phyloP scores from a whole-genome alignment of 2,888 invertebrate genomes.

The Dryobota labecula region DNA sequence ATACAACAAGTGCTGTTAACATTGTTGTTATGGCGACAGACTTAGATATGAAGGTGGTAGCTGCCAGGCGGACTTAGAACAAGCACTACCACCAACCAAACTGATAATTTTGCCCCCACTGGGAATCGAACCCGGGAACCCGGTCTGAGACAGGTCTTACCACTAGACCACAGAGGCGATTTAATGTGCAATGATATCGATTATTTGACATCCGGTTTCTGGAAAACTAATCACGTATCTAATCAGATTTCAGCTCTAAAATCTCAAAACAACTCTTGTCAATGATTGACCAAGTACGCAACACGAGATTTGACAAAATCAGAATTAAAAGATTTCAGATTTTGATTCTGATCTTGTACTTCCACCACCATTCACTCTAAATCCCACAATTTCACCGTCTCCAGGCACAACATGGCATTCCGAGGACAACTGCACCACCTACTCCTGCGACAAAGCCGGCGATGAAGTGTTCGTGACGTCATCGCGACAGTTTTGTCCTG shows the following conservation, averaged over 20 bases:
- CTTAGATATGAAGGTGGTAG: no score
- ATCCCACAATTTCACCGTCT: not conserved
- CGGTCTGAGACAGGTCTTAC: no score
- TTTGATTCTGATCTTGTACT: no score
- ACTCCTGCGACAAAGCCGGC: constrained; percentile 84
- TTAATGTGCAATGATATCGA: not conserved
- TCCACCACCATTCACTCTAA: not conserved
- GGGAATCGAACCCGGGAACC: no score
- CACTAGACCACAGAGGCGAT: no score
- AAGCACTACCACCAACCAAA: no score
- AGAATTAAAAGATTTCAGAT: no score
- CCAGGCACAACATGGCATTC: constrained; percentile 91
- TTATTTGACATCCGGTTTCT: not conserved
- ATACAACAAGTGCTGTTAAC: no score
- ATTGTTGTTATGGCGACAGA: no score
- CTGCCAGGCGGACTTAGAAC: no score
- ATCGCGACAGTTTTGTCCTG: constrained; percentile 91
- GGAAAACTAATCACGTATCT: not conserved
- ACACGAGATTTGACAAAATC: not conserved
- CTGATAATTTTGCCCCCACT: no score
- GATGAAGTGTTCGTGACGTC: constrained; percentile 90
- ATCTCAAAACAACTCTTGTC: not conserved
- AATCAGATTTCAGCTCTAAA: not conserved
- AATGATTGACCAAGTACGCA: not conserved
- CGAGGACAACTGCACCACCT: constrained; percentile 92